Evolutionary conservation across 2,113 vertebrate species (phyloP), one percentile per base, ranked within the genome.

Genomic region (Gymnobelideus leadbeateri): DNA sequence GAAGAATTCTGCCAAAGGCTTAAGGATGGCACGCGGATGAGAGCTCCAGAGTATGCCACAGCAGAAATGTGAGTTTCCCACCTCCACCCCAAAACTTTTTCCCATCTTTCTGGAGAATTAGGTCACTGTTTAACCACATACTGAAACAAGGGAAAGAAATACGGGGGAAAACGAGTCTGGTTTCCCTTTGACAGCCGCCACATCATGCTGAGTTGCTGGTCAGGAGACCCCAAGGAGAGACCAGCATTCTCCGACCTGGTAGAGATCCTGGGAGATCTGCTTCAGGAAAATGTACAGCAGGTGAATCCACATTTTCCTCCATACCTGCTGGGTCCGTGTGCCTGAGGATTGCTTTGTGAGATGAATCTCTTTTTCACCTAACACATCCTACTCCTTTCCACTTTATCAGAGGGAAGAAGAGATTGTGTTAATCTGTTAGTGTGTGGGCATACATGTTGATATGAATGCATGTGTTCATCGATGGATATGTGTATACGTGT

Each of bases 161-260:
- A 92, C 91, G n/a, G 94, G 90, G 5, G 93, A 52, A 68, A 95
- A 92, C 94, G 94, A 28, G 9, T 55, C 51, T 43, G 21, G 9
- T 94, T 95, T 96, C 52, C 92, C 96, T 96, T 98, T 97, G 94
- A 96, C 98, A 99, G 99, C 99, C 99, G 99, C 25, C 99, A 98
- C 92, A 98, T 99, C 98, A 99, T 99, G 99, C 98, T 99, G 98
- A 99, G 98, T 98, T 99, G 99, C 98, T 99, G 99, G 99, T 99
- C 99, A 0, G 99, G 99, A 0, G 99, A 99, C 97, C 99, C 99
- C 95, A 99, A 99, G 96, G 99, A 99, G 68, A 99, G 99, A 94
- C 99, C 99, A 0, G 99, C 98, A 0, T 99, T 99, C 97, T 99
- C 99, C 0, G 99, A 99, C 49, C 98, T 99, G 96, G 99, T 99